Base-by-base conservation (phyloP, 2,113 vertebrate genomes). In the Pangasianodon gigas region DNA sequence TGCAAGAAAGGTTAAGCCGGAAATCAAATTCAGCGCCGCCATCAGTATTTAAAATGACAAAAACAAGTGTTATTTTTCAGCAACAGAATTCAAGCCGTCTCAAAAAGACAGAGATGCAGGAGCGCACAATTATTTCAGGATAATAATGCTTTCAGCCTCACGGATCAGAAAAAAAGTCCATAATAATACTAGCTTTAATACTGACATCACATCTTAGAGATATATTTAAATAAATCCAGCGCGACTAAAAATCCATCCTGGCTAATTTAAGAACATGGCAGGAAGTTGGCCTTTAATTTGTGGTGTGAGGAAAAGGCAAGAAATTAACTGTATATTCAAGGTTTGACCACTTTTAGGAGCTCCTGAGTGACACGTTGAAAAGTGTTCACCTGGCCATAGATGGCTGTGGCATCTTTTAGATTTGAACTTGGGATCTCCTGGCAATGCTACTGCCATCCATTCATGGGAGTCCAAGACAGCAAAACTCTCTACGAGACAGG, bases 1-100 rank as follows among this genome's bases (percentile, higher is more conserved):
- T 14, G 81, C 81, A 84, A 44, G 54, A 84, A 83, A 60, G 79
- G 79, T 54, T 82, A 82, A 82, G 51, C 48, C 32, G 29, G 13
- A 32, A 54, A 82, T 82, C 79, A 54, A 54, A 82, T 82, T 54
- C 79, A 4, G 79, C 19, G n/a, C 51, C 79, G 54, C 79, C 48
- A 32, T 82, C 29, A 8, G 8, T n/a, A 54, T 32, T 54, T 21
- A 51, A 54, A 9, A 8, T 54, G 29, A 82, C 51, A 54, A 54
- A 80, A 54, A 82, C 79, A 32, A 82, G 79, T 4, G 79, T 4
- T 32, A 81, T 32, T 54, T 82, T 54, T 32, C 79, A 19, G 13
- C 1, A 16, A 13, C 18, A 13, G 37, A 60, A 60, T 60, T 58
- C 32, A 37, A 18, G 29, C 80, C 3, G 32, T 56, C 48, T 83